Conservation (phyloP, 2,888 invertebrate species). For the Cheilosia urbana region DNA sequence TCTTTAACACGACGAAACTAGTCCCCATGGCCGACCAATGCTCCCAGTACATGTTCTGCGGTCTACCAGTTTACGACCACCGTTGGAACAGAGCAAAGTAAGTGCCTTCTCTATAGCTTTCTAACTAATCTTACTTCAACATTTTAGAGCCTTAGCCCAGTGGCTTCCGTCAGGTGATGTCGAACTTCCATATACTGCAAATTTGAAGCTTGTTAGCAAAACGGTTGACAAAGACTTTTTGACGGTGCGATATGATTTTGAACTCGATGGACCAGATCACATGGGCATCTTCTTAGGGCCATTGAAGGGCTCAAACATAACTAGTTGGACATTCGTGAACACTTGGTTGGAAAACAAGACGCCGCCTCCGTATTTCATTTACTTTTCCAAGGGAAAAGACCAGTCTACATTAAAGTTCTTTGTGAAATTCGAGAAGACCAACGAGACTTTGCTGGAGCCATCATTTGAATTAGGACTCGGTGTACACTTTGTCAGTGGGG, state of each 20-base stretch:
- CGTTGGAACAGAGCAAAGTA: slow-evolving; percentile 77
- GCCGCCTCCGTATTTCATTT: slow-evolving; percentile 79
- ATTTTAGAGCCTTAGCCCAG: background rate
- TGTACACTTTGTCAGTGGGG: slow-evolving; percentile 84
- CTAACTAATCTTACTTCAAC: background rate
- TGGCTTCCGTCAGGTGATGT: slow-evolving; percentile 76
- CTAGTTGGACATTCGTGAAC: slow-evolving; percentile 80
- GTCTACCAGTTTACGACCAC: slow-evolving; percentile 80
- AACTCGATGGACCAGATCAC: slow-evolving; percentile 79
- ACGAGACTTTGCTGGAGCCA: slow-evolving; percentile 72
- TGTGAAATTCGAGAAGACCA: slow-evolving; percentile 76
- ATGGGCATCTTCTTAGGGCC: slow-evolving; percentile 80
- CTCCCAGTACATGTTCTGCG: slow-evolving; percentile 79
- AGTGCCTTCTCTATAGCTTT: background rate
- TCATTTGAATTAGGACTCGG: slow-evolving; percentile 83
- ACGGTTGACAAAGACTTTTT: slow-evolving; percentile 51
- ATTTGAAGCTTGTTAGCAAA: slow-evolving; percentile 75
- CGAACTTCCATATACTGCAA: slow-evolving; percentile 77
- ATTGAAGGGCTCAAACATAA: slow-evolving; percentile 75
- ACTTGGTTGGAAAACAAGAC: slow-evolving; percentile 76
- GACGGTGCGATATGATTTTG: slow-evolving; percentile 78
- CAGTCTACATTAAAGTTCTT: slow-evolving; percentile 78
- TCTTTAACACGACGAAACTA: slow-evolving; percentile 76
- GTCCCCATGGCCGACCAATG: slow-evolving; percentile 76
- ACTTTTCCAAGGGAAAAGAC: slow-evolving; percentile 78